phyloP scores from a whole-genome alignment of 2,797 vertebrate genomes.

The Microctenopoma stevenorrisi region DNA sequence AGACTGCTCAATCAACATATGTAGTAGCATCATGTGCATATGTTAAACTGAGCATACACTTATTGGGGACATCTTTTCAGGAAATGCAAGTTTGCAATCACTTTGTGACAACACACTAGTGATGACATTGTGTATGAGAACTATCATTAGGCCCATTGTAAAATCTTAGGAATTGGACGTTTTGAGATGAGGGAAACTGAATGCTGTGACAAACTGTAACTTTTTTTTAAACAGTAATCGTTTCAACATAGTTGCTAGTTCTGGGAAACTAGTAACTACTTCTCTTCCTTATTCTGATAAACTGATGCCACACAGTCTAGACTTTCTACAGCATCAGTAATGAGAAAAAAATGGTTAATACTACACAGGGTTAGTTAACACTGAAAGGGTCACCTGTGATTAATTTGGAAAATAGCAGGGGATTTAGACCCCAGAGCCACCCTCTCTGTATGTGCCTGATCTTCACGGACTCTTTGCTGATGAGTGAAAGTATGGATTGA shows the following conservation, averaged over 20 bases:
- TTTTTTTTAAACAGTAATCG: slow-evolving; percentile 35
- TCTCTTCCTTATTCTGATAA: too few relatives aligned
- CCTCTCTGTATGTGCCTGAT: slow-evolving; percentile 1
- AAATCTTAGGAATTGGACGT: slow-evolving; percentile 80
- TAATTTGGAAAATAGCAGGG: too few relatives aligned
- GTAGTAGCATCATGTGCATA: slow-evolving; percentile 19
- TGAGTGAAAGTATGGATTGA: background rate
- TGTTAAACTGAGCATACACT: slow-evolving; percentile 34
- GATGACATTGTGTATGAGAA: slow-evolving; percentile 68
- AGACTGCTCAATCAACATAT: slow-evolving; percentile 71
- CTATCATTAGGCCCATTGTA: slow-evolving; percentile 40
- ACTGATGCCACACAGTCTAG: too few relatives aligned
- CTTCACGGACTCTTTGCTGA: slow-evolving; percentile 73
- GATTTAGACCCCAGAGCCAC: too few relatives aligned
- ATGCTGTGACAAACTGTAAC: slow-evolving; percentile 66
- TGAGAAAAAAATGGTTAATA: too few relatives aligned
- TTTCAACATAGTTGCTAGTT: too few relatives aligned
- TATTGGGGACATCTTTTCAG: slow-evolving; percentile 52
- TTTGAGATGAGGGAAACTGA: slow-evolving; percentile 73
- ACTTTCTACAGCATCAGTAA: too few relatives aligned
- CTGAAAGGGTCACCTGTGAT: too few relatives aligned
- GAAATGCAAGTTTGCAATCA: slow-evolving; percentile 43
- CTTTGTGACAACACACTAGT: slow-evolving; percentile 51
- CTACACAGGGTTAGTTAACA: too few relatives aligned
- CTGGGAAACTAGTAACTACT: too few relatives aligned